Evolutionary conservation across 2,888 invertebrate species (phyloP).

Genomic region (Didymodactylos carnosus): DNA sequence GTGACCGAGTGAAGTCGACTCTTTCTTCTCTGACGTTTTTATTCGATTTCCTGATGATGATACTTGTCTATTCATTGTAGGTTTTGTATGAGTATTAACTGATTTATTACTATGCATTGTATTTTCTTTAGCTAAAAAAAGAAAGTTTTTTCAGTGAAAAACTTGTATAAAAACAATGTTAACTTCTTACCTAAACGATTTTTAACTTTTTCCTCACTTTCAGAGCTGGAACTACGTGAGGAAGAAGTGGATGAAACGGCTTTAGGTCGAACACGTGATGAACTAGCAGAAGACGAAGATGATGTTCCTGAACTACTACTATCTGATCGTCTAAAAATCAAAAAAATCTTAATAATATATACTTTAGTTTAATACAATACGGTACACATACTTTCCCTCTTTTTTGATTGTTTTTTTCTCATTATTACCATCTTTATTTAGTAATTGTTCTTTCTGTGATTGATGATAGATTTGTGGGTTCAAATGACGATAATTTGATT

Average conservation of each 20-base stretch:
- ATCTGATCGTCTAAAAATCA: not conserved
- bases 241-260: not conserved
- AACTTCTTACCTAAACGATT: too few species aligned
- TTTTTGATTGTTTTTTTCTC: not conserved
- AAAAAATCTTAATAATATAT: not conserved
- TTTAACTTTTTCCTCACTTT: too few species aligned
- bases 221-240: not conserved
- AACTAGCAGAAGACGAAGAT: not conserved
- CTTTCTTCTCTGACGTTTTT: too few species aligned
- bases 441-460: not conserved
- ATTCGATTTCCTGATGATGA: too few species aligned
- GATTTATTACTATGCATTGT: not conserved
- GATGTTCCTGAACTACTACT: not conserved
- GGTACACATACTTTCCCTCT: not conserved
- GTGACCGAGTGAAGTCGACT: too few species aligned
- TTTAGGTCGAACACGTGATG: not conserved
- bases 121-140: too few species aligned
- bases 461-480: not conserved
- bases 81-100: not conserved
- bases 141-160: too few species aligned
- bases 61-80: not conserved
- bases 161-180: too few species aligned
- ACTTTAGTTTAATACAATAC: not conserved
- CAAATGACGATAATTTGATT: not conserved
- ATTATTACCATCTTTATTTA: not conserved